Conservation (phyloP, 1,140 invertebrate species). For the Atta texana region DNA sequence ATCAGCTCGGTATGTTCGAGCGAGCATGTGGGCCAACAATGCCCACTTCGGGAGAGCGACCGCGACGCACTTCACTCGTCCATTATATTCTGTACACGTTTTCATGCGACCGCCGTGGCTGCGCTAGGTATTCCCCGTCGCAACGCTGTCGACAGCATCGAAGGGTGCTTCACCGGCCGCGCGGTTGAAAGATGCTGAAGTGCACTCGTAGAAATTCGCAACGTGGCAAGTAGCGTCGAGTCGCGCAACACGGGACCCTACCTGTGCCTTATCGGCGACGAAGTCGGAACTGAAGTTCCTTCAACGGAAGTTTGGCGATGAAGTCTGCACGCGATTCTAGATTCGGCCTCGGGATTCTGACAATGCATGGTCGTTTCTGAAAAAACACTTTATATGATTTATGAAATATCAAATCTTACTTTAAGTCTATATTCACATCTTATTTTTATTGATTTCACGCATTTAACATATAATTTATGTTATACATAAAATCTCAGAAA, state of each 20-base stretch:
- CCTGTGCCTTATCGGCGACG: conserved; percentile 70
- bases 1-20: conserved; percentile 81
- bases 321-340: not conserved
- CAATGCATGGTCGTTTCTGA: not conserved
- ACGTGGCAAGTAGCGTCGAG: conserved; percentile 76
- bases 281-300: conserved; percentile 61
- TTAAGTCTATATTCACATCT: not conserved
- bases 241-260: conserved; percentile 67
- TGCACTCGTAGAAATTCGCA: conserved; percentile 78
- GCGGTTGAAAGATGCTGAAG: conserved; percentile 76
- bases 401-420: not conserved
- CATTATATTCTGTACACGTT: conserved; percentile 81
- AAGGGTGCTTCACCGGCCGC: conserved; percentile 78
- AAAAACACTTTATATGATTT: not conserved
- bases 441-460: no score
- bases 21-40: conserved; percentile 85
- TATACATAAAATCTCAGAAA: no score
- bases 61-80: conserved; percentile 82
- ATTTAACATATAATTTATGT: no score
- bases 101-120: conserved; percentile 73
- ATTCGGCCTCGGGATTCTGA: not conserved
- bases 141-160: conserved; percentile 72
- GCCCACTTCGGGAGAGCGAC: conserved; percentile 80
- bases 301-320: conserved; percentile 30
- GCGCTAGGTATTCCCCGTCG: conserved; percentile 65